A percentile compares a stretch with the other conserved stretches of the same genome.
Conservation (phyloP, 2,797 vertebrate genomes). For the Astyanax mexicanus region DNA sequence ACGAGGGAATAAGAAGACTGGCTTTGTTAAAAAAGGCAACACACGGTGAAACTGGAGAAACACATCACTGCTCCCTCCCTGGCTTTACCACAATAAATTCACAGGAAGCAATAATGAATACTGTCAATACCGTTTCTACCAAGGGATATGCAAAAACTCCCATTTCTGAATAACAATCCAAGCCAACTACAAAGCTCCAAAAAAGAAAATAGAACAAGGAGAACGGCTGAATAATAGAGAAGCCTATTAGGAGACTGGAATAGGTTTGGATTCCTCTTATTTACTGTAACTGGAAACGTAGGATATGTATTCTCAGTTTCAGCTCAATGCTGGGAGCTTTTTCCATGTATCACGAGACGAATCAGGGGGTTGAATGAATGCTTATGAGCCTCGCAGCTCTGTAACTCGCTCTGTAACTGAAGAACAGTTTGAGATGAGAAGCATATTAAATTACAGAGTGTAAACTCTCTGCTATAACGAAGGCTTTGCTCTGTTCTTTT, state of each 20-base stretch:
- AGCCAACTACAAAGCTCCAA: conserved; percentile 16
- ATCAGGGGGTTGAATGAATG: conserved; percentile 10
- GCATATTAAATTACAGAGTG: conserved; percentile 4
- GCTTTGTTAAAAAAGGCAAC: conserved; percentile 53
- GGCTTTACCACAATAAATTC: not conserved
- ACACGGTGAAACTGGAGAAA: conserved; percentile 42
- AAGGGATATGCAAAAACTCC: conserved; percentile 39
- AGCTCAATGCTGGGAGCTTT: not conserved
- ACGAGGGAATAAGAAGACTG: conserved; percentile 43
- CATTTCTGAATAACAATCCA: conserved; percentile 37
- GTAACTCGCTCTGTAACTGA: not conserved
- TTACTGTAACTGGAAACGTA: conserved; percentile 24
- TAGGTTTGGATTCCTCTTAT: conserved; percentile 24
- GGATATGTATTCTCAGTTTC: conserved; percentile 13
- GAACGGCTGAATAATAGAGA: conserved; percentile 10
- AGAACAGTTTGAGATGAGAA: conserved; percentile 16
- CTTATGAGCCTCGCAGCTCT: not conserved
- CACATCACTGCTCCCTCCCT: conserved; percentile 16
- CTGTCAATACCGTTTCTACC: conserved; percentile 39
- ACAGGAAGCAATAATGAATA: conserved; percentile 28
- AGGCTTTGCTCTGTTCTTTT: not conserved
- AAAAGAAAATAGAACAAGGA: not conserved
- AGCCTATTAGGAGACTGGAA: conserved; percentile 23
- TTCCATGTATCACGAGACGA: not conserved
- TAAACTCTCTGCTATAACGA: not conserved